Percentiles rank a stretch among this genome's conserved stretches.
These are phyloP conservation scores for Ips typographus DNA, from an alignment of 1,140 invertebrate genomes.

Conservation along the genomic window DNA sequence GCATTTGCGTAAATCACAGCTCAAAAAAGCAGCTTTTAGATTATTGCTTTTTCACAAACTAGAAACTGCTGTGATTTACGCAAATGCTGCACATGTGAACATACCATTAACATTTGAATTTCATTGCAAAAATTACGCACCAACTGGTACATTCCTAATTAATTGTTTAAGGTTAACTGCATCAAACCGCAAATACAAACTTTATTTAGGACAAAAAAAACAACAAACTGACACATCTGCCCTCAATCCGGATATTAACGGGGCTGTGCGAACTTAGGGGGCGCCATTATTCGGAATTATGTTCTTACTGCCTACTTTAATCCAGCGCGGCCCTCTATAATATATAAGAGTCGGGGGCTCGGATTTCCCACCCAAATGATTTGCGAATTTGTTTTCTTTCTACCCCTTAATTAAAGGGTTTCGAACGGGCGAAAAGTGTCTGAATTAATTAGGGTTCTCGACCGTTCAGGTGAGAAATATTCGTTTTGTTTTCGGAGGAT, in stretches of 20 bases:
- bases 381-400: conserved; percentile 21
- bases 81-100: too few relatives aligned
- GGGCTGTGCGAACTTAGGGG: not conserved
- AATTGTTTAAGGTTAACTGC: too few relatives aligned
- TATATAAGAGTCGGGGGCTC: not conserved
- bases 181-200: too few relatives aligned
- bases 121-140: too few relatives aligned
- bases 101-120: too few relatives aligned
- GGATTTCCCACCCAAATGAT: conserved; percentile 18
- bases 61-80: too few relatives aligned
- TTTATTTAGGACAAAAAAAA: too few relatives aligned
- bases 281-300: conserved; percentile 18
- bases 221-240: too few relatives aligned
- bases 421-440: conserved; percentile 13
- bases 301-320: conserved; percentile 24
- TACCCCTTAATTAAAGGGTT: conserved; percentile 16
- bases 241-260: conserved; percentile 7
- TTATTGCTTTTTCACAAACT: too few relatives aligned
- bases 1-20: too few relatives aligned
- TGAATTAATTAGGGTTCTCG: conserved; percentile 12
- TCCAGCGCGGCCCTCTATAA: conserved; percentile 6
- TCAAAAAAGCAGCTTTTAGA: too few relatives aligned
- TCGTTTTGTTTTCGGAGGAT: not conserved
- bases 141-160: too few relatives aligned
- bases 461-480: conserved; percentile 16